These are phyloP conservation scores for Acipenser ruthenus DNA, from an alignment of 2,797 vertebrate genomes.

Conservation along the genomic window DNA sequence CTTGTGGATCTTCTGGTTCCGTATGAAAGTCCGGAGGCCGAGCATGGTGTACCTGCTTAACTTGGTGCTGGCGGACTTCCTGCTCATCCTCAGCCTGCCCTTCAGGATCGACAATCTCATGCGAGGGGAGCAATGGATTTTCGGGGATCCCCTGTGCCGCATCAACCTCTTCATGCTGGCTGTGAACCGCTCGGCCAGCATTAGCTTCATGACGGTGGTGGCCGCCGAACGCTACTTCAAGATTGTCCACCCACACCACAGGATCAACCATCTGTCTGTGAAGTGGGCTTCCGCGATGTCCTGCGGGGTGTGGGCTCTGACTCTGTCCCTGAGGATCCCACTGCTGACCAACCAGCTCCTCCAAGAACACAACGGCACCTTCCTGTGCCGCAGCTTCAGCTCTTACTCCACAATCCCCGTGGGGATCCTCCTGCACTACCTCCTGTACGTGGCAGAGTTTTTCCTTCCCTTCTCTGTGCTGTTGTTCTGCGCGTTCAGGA, in stretches of 20 bases:
- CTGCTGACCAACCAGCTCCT: neutral
- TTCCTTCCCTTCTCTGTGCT: conserved; percentile 5
- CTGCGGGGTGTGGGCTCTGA: neutral
- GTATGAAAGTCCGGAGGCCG: conserved; percentile 2
- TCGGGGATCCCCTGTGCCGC: neutral
- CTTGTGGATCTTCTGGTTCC: conserved; percentile 9
- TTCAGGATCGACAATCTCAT: conserved; percentile 6
- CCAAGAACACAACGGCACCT: neutral
- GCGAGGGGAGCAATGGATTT: conserved; percentile 3
- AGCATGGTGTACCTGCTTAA: conserved; percentile 11
- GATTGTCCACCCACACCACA: conserved; percentile 1
- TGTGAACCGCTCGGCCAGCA: conserved; percentile 6
- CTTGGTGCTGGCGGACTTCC: conserved; percentile 11
- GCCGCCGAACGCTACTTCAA: conserved; percentile 10
- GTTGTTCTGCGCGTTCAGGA: conserved; percentile 1
- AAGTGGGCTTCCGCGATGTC: neutral
- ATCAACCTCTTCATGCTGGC: conserved; percentile 1
- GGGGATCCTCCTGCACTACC: neutral
- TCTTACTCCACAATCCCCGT: neutral
- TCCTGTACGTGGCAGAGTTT: conserved; percentile 2
- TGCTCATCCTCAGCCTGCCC: conserved; percentile 10
- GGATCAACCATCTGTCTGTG: neutral
- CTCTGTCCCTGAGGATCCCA: neutral
- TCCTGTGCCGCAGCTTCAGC: conserved; percentile 5
- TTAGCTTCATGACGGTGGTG: conserved; percentile 4